phyloP scores from a whole-genome alignment of 1,140 invertebrate species.

The Phenacoccus solenopsis region DNA sequence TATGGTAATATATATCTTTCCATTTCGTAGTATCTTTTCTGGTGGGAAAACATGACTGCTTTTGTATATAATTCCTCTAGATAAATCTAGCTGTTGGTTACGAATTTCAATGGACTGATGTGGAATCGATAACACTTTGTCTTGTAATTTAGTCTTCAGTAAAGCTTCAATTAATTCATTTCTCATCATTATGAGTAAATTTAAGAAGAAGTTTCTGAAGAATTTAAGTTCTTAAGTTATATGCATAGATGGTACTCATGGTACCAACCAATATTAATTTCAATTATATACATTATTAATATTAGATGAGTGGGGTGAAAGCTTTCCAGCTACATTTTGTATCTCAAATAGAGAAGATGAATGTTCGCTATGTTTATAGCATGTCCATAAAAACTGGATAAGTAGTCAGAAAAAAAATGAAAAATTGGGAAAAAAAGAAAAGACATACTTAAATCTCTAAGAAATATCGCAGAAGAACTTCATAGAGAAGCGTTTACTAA shows the following conservation, averaged over 20 bases:
- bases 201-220: not conserved
- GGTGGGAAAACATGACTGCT: too few relatives aligned
- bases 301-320: slow-evolving; percentile 7
- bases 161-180: too few relatives aligned
- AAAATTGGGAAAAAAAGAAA: not conserved
- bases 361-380: slow-evolving; percentile 9
- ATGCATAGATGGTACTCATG: not conserved
- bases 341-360: slow-evolving; percentile 3
- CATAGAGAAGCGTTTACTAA: not conserved
- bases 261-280: not conserved
- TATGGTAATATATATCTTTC: too few relatives aligned
- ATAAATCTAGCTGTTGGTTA: too few relatives aligned
- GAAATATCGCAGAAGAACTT: not conserved
- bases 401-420: not conserved
- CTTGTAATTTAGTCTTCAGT: too few relatives aligned
- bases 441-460: not conserved
- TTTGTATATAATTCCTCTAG: too few relatives aligned
- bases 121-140: too few relatives aligned
- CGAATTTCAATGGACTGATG: too few relatives aligned
- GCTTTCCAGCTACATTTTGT: slow-evolving; percentile 10
- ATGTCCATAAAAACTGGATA: slow-evolving; percentile 6
- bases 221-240: not conserved
- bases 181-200: not conserved
- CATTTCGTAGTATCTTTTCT: too few relatives aligned
- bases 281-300: not conserved